Conservation (phyloP, 2,888 invertebrate genomes). For the Eledona agricola region DNA sequence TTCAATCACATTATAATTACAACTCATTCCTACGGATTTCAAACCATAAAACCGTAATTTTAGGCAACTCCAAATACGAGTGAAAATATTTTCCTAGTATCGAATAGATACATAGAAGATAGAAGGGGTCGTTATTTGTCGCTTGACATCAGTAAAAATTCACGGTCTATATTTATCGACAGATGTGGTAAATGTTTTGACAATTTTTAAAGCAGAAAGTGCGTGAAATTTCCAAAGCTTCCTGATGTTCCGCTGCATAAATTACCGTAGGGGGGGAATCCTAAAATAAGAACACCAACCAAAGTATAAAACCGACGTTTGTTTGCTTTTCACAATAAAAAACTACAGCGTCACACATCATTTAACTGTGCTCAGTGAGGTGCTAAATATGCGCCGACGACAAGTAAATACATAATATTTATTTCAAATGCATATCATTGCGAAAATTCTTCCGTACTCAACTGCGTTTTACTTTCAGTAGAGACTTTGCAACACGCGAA, state of each 20-base stretch:
- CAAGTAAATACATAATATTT: constrained; percentile 1
- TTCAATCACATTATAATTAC: constrained; percentile 31
- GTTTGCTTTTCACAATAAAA: constrained; percentile 19
- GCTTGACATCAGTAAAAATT: constrained; percentile 30
- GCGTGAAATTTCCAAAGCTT: constrained; percentile 37
- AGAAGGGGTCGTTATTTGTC: too few species aligned
- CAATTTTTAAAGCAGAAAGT: constrained; percentile 34
- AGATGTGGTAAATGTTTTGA: constrained; percentile 39
- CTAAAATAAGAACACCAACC: constrained; percentile 28
- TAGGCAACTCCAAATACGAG: too few species aligned
- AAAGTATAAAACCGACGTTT: constrained; percentile 30
- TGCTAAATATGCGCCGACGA: constrained; percentile 1
- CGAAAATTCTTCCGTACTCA: constrained; percentile 13
- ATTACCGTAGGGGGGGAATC: constrained; percentile 24
- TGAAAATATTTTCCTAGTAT: too few species aligned
- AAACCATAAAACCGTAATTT: too few species aligned
- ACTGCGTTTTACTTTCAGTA: constrained; percentile 46
- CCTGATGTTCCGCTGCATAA: constrained; percentile 33
- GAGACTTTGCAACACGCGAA: constrained; percentile 61
- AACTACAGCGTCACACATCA: constrained; percentile 14
- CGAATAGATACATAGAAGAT: too few species aligned
- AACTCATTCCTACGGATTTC: constrained; percentile 6
- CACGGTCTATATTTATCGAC: constrained; percentile 35
- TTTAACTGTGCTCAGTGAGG: constrained; percentile 6
- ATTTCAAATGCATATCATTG: constrained; percentile 10